Evolutionary conservation across 2,888 invertebrate species (phyloP).

Genomic region (Priapulus caudatus): DNA sequence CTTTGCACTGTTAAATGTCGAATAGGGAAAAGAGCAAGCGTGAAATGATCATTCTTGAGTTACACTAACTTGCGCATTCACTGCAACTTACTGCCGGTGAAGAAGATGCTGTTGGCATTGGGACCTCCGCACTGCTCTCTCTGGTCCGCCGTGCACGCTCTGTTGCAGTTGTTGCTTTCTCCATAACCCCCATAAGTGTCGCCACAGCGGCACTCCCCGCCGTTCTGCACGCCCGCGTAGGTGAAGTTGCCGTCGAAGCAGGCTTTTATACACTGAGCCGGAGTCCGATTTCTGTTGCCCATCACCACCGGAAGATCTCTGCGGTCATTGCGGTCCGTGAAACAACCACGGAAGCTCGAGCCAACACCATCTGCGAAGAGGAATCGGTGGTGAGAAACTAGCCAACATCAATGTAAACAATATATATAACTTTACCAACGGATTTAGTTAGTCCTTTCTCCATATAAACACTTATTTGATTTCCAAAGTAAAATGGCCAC

Average conservation of each 20-base stretch:
- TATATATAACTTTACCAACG: too few relatives aligned
- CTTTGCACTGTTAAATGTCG: too few relatives aligned
- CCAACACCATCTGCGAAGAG: not conserved
- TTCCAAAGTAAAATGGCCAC: too few relatives aligned
- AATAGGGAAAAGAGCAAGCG: too few relatives aligned
- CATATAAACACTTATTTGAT: too few relatives aligned
- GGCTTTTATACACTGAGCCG: not conserved
- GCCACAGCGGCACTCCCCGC: not conserved
- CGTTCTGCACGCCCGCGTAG: not conserved
- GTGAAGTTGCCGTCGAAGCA: not conserved
- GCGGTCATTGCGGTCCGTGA: not conserved
- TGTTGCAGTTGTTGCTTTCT: not conserved
- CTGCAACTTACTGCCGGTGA: conserved; percentile 3
- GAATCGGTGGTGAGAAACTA: too few relatives aligned
- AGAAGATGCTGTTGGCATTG: not conserved
- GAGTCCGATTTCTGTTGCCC: not conserved
- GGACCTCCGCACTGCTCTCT: not conserved
- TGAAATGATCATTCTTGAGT: too few relatives aligned
- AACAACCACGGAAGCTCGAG: not conserved
- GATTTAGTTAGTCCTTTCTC: too few relatives aligned
- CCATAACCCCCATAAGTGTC: not conserved
- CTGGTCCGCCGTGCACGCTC: not conserved
- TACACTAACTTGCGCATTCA: too few relatives aligned
- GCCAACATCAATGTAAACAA: too few relatives aligned
- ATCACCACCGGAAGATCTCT: not conserved